Conservation (phyloP, 1,140 invertebrate genomes). For the Brachionus calyciflorus region DNA sequence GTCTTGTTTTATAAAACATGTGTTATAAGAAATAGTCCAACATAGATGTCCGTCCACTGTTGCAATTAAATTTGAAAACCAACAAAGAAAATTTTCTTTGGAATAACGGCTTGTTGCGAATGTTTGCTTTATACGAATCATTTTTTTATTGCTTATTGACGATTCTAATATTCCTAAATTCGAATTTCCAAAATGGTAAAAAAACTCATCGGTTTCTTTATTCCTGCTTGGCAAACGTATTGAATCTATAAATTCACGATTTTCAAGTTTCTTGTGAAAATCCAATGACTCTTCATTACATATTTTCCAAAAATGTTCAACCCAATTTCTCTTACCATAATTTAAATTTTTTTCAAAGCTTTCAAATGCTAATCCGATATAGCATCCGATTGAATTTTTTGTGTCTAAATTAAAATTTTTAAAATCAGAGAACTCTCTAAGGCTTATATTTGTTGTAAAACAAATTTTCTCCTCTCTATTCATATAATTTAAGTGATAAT, state of each 20-base stretch:
- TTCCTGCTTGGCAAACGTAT: background rate
- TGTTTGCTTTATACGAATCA: conserved; percentile 29
- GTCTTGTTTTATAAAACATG: conserved; percentile 32
- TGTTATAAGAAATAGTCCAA: conserved; percentile 36
- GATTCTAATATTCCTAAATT: conserved; percentile 39
- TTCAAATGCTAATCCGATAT: conserved; percentile 6
- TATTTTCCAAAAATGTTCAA: background rate
- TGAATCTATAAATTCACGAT: background rate
- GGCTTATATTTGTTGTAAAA: conserved; percentile 30
- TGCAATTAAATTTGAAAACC: conserved; percentile 37
- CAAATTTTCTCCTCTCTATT: background rate
- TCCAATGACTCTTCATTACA: background rate
- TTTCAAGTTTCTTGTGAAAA: conserved; percentile 12
- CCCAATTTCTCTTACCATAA: conserved; percentile 3
- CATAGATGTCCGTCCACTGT: conserved; percentile 30
- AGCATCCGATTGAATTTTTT: conserved; percentile 26
- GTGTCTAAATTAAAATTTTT: background rate
- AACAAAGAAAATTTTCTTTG: conserved; percentile 38
- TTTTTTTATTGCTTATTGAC: background rate
- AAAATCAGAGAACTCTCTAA: conserved; percentile 9
- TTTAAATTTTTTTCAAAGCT: background rate
- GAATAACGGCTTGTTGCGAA: conserved; percentile 2
- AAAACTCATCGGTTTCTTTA: conserved; percentile 2
- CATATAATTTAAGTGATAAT: background rate
- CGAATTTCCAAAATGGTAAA: conserved; percentile 45